phyloP scores from a whole-genome alignment of 2,888 invertebrate species.

The Quadroppia sp. region DNA sequence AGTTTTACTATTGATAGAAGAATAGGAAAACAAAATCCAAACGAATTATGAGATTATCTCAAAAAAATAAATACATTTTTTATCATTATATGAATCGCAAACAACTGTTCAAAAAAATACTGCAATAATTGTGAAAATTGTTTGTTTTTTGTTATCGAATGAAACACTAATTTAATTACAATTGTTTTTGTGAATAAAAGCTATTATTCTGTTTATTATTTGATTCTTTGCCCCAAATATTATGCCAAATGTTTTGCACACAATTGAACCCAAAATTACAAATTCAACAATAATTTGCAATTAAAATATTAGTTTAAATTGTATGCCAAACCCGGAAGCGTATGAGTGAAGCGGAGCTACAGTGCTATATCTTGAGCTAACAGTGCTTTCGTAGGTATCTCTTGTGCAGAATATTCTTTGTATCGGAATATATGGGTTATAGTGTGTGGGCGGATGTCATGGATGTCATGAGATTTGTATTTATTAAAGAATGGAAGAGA shows the following conservation, averaged over 20 bases:
- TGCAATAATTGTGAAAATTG: no score
- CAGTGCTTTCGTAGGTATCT: background rate
- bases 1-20: no score
- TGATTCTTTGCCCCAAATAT: background rate
- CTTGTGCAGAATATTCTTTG: background rate
- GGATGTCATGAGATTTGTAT: slow-evolving; percentile 21
- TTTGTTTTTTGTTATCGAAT: no score
- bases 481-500: slow-evolving; percentile 10
- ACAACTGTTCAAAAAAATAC: no score
- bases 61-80: no score
- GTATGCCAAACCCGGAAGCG: background rate
- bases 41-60: no score
- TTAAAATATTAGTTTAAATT: background rate
- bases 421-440: slow-evolving; percentile 18
- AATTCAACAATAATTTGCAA: background rate
- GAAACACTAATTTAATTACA: no score
- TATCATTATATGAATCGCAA: no score
- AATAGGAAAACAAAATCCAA: no score
- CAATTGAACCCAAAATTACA: background rate
- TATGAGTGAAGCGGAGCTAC: background rate
- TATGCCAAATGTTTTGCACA: background rate
- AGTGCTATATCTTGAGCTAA: background rate
- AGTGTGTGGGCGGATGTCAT: background rate
- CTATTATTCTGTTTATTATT: no score
- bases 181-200: no score